Conservation (phyloP, 1,140 invertebrate genomes). For the Drosophila funebris region DNA sequence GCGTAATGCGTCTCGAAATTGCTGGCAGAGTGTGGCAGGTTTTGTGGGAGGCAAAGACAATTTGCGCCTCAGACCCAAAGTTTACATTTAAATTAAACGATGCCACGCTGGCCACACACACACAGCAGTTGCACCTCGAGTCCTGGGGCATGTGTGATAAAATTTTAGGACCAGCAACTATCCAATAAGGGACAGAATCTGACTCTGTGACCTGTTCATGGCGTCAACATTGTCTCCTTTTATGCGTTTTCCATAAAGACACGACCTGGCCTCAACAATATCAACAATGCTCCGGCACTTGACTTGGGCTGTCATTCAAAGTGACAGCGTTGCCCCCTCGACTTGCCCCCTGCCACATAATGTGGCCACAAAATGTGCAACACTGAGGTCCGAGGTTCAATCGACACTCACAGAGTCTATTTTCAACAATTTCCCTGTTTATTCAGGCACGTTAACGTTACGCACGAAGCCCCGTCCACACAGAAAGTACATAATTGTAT, state of each 20-base stretch:
- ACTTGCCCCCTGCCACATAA: background rate
- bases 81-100: conserved; percentile 80
- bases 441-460: conserved; percentile 57
- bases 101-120: conserved; percentile 1
- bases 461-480: conserved; percentile 33
- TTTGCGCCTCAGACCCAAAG: conserved; percentile 54
- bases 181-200: conserved; percentile 4
- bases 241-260: conserved; percentile 77
- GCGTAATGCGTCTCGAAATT: conserved; percentile 81
- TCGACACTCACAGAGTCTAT: conserved; percentile 55
- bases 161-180: conserved; percentile 65
- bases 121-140: background rate
- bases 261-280: conserved; percentile 36
- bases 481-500: conserved; percentile 36
- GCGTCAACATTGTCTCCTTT: conserved; percentile 61
- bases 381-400: conserved; percentile 28
- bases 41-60: conserved; percentile 57
- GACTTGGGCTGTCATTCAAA: conserved; percentile 80
- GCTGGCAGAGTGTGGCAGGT: conserved; percentile 5
- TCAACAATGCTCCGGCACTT: conserved; percentile 67
- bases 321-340: conserved; percentile 46
- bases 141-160: conserved; percentile 48
- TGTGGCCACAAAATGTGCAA: conserved; percentile 75
- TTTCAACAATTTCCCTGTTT: conserved; percentile 79
- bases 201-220: background rate